Conservation (phyloP, 2,797 vertebrate genomes). For the Caiman crocodilus region DNA sequence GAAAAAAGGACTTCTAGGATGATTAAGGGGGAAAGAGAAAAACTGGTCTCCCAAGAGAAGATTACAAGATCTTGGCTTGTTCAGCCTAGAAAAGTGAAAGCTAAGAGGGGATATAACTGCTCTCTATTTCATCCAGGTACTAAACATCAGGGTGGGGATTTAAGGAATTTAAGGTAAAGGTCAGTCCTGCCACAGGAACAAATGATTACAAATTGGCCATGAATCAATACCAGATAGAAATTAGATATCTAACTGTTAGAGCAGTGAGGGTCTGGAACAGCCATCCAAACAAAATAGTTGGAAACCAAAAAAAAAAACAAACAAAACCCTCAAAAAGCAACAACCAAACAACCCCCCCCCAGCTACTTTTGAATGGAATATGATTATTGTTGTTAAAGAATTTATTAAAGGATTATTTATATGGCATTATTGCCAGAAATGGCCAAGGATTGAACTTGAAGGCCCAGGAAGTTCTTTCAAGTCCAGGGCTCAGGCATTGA, state of each 20-base stretch:
- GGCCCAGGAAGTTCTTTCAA: background rate
- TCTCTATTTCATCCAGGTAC: background rate
- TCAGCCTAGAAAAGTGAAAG: background rate
- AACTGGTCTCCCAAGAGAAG: background rate
- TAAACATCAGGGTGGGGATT: background rate
- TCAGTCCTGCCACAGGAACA: background rate
- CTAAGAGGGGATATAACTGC: background rate
- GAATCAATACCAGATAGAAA: background rate
- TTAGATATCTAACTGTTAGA: background rate
- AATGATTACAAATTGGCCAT: background rate
- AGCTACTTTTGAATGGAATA: no score
- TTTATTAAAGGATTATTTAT: no score
- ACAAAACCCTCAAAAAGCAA: no score
- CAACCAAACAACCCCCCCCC: no score
- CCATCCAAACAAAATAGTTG: no score
- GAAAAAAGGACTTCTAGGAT: background rate
- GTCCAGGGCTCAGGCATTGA: background rate
- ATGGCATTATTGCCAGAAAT: no score
- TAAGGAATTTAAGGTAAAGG: no score
- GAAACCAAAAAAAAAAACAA: no score
- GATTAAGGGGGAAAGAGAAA: background rate
- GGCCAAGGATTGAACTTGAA: no score
- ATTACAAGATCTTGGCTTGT: background rate
- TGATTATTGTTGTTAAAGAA: no score
- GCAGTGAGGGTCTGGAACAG: background rate